A percentile compares a stretch with the other conserved stretches of the same genome.
Evolutionary conservation across 2,113 vertebrate species (phyloP).

Genomic region (Podocnemis expansa): DNA sequence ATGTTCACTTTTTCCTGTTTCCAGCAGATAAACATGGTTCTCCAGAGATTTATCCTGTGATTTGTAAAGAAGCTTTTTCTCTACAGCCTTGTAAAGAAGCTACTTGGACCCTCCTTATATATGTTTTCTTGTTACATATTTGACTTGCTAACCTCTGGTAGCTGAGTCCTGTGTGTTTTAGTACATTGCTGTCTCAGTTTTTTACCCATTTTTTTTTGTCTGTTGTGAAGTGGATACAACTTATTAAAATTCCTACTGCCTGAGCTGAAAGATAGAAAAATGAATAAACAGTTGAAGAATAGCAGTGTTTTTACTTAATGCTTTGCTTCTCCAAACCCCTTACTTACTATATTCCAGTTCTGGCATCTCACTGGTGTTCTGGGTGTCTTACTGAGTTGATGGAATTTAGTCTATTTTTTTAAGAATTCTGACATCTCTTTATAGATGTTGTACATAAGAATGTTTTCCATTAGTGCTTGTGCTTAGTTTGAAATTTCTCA

Average conservation of each 20-base stretch:
- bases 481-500: not conserved
- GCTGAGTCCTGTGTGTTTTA: conserved; percentile 7
- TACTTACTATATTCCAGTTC: fast-evolving
- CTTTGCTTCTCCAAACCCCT: not conserved
- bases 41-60: not conserved
- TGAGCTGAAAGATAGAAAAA: not conserved
- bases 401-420: not conserved
- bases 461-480: not conserved
- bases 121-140: conserved; percentile 33
- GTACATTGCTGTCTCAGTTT: not conserved
- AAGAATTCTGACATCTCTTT: not conserved
- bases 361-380: not conserved
- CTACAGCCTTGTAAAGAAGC: not conserved
- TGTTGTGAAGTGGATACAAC: not conserved
- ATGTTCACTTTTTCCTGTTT: not conserved
- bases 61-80: conserved; percentile 3
- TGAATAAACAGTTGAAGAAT: too few species aligned
- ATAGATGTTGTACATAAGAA: conserved; percentile 47
- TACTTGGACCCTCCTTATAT: not conserved
- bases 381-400: not conserved
- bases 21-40: not conserved
- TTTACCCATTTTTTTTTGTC: not conserved
- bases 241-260: not conserved
- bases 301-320: not conserved
- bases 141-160: conserved; percentile 12